Base-by-base conservation (phyloP, 1,140 invertebrate genomes). In the Halictus rubicundus region DNA sequence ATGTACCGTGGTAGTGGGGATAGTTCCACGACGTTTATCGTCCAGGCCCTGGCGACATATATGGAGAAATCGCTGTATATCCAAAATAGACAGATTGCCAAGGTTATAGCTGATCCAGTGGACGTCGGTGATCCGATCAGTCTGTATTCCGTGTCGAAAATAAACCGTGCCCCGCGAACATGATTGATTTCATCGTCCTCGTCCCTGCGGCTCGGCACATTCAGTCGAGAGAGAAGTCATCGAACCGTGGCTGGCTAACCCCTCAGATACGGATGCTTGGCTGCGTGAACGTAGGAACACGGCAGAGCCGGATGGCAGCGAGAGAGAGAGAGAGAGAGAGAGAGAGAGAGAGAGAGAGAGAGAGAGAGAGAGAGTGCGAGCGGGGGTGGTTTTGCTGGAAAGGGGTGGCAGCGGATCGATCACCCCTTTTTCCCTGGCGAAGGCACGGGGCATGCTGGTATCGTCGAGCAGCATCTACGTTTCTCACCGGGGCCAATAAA, bases 401-500 rank as follows among this genome's bases (percentile, higher is more conserved):
- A 32, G 9, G 42, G 14, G 42, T 6, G 60, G 8, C 9, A 2
- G n/a, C 27, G 46, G 68, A 78, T 78, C 76, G 76, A 78, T 78
- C 68, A 68, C 54, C 52, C 54, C 61, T 54, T 19, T 69, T 42
- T 61, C 61, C 66, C 54, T 27, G 49, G 49, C 54, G 57, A 39
- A 52, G 27, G 12, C 52, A 23, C 49, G 7, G 64, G 37, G 16
- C 49, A 19, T 16, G 49, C 49, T 46, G 61, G 60, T 81, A 88
- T 88, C 86, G 78, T 70, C 60, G 69, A 54, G 52, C 60, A 49
- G 76, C 68, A 81, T 81, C 75, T 72, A 25, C 76, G 37, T 83
- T 77, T 81, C 57, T 70, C 68, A 72, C 65, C 72, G 59, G 23
- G 69, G 81, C 82, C 85, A 88, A 88, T 89, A 87, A 89, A 89